Conservation (phyloP, 2,797 vertebrate genomes). For the Melanogrammus aeglefinus region DNA sequence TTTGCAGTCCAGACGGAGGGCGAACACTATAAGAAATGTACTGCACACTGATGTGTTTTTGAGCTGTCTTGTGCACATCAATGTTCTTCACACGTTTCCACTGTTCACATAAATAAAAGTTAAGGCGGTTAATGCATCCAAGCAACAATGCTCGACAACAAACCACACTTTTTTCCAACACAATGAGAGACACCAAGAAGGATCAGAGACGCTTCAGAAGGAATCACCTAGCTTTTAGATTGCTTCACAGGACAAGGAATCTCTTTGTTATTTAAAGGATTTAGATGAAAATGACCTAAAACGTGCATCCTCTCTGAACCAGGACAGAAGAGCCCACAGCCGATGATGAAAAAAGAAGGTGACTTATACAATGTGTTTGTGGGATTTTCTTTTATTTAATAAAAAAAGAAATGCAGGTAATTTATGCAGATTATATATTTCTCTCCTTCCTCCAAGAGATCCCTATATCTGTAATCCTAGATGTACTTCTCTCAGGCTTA, state of each 20-base stretch:
- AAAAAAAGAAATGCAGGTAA: not conserved
- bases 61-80: not conserved
- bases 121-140: too few species aligned
- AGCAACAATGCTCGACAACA: too few species aligned
- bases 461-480: not conserved
- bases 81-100: not conserved
- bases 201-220: not conserved
- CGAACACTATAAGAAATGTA: not conserved
- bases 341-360: conserved; percentile 94
- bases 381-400: not conserved
- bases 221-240: not conserved
- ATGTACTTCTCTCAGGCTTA: not conserved
- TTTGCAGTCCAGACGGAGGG: not conserved
- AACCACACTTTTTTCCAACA: not conserved
- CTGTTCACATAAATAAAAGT: too few species aligned
- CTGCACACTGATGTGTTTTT: not conserved
- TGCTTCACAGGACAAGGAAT: not conserved
- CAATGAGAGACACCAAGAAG: not conserved
- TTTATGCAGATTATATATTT: not conserved
- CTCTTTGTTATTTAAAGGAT: not conserved
- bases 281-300: conserved; percentile 40
- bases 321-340: conserved; percentile 85
- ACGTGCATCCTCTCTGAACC: conserved; percentile 60
- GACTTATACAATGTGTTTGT: not conserved
- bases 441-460: not conserved